Evolutionary conservation across 30 jellyfish, hydroid and myxozoan species (phyloP), one percentile per base, ranked within the genome.

Genomic region (Nemopilema nomurai): DNA sequence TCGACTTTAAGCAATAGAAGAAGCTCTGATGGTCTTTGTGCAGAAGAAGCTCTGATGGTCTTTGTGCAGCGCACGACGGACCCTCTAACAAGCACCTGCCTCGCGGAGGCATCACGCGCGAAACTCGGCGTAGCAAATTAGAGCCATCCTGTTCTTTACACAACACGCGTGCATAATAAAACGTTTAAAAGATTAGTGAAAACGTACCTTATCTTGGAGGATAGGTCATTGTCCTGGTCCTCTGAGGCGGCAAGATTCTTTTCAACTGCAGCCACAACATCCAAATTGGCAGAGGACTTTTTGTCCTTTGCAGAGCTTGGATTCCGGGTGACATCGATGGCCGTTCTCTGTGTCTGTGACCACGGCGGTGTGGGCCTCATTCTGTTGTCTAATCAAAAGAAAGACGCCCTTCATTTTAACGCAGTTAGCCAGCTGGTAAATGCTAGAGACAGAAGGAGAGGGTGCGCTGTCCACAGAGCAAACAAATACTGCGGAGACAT

Each of bases 361-460:
- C 90, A 89, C 8, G 88, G 92, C 8, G 97, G 97, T 25, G 84
- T 71, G 30, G 97, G 97, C 66, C 97, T 76, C 87, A 71, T 81
- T 71, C 97, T 87, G 83, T 89, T 89, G 78, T 89, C 97, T 89
- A 66, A 24, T 65, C 13, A 3, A 41, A 41, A 41, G 57, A 41
- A 41, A 41, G 13, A 41, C 57, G 13, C 57, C n/a, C n/a, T n/a
- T n/a, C n/a, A n/a, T n/a, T n/a, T n/a, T n/a, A n/a, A n/a, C n/a
- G n/a, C n/a, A n/a, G n/a, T n/a, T n/a, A n/a, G n/a, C n/a, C n/a
- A n/a, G n/a, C n/a, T n/a, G n/a, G n/a, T n/a, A n/a, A n/a, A n/a
- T n/a, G n/a, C n/a, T n/a, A n/a, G n/a, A n/a, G n/a, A n/a, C n/a
- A n/a, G n/a, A n/a, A n/a, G n/a, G n/a, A n/a, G n/a, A n/a, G n/a